phyloP scores from a whole-genome alignment of 2,888 invertebrate species.

The Macropis europaea region DNA sequence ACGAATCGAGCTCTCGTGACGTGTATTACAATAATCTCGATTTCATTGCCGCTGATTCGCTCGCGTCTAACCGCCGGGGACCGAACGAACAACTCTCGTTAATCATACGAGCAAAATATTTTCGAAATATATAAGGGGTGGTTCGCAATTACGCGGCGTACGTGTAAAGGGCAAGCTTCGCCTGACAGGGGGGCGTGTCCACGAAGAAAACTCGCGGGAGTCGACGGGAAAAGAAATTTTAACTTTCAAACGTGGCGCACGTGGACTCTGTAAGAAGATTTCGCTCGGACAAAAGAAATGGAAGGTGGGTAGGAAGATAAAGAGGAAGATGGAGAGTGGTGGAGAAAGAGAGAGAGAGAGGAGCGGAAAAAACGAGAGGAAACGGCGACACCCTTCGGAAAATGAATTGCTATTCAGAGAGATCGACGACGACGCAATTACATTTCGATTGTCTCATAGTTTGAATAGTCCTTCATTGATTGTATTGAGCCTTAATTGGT shows the following conservation, averaged over 20 bases:
- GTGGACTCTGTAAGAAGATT: conserved; percentile 53
- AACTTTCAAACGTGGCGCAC: conserved; percentile 45
- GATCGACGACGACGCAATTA: conserved; percentile 72
- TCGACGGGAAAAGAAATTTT: conserved; percentile 44
- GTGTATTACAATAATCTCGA: conserved; percentile 49
- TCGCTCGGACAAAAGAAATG: conserved; percentile 62
- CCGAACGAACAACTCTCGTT: conserved; percentile 64
- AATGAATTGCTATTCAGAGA: conserved; percentile 72
- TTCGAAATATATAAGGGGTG: conserved; percentile 64
- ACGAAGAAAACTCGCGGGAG: conserved; percentile 2
- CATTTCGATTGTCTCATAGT: conserved; percentile 74
- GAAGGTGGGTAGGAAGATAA: conserved; percentile 39
- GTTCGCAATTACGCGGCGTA: conserved; percentile 60
- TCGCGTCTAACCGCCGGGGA: conserved; percentile 14
- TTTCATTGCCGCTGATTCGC: conserved; percentile 44
- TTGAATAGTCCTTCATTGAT: conserved; percentile 72
- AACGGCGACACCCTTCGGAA: conserved; percentile 51
- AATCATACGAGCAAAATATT: conserved; percentile 69
- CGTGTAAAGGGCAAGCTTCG: not conserved
- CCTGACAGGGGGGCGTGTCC: conserved; percentile 9
- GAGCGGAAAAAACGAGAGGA: not conserved
- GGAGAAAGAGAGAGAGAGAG: not conserved
- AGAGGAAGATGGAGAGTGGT: not conserved
- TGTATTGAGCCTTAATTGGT: conserved; percentile 67
- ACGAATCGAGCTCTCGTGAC: not conserved